A percentile compares a stretch with the other conserved stretches of the same genome.
Conservation (phyloP, 2,888 invertebrate species). For the Spialia ferax region DNA sequence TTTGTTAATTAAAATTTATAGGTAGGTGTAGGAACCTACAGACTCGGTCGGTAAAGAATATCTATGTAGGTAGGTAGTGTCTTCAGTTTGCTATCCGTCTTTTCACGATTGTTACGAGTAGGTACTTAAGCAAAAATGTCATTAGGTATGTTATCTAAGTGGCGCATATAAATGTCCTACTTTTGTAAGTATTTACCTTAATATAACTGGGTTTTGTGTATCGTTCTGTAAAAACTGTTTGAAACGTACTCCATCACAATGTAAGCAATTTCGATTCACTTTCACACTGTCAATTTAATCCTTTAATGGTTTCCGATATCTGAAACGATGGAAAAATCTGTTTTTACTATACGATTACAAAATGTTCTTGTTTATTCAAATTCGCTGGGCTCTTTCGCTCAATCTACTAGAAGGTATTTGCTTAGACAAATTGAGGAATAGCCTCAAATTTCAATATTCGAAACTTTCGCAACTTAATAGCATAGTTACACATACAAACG, state of each 20-base stretch:
- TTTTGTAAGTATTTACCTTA: conserved; percentile 61
- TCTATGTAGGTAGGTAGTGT: no score
- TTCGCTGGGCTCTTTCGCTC: conserved; percentile 49
- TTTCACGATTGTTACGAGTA: no score
- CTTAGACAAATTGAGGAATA: background rate
- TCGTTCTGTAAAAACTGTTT: conserved; percentile 57
- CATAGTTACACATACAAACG: background rate
- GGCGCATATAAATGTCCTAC: background rate
- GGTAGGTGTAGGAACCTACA: no score
- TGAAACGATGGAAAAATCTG: conserved; percentile 72
- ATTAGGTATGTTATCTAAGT: background rate
- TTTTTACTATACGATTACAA: conserved; percentile 51
- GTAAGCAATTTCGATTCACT: conserved; percentile 50
- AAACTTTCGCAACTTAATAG: background rate
- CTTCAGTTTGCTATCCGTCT: no score
- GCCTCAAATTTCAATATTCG: no score
- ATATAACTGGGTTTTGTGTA: conserved; percentile 57
- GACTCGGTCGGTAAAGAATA: no score
- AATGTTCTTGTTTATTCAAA: conserved; percentile 19
- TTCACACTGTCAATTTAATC: conserved; percentile 51
- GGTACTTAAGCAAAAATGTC: no score
- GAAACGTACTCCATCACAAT: conserved; percentile 68
- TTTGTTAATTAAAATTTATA: no score
- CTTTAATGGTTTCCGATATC: conserved; percentile 59
- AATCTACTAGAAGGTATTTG: conserved; percentile 13